A percentile compares a stretch with the other conserved stretches of the same genome.
These are phyloP conservation scores for Tylochromis polylepis DNA, from an alignment of 2,113 vertebrate genomes.

Conservation along the genomic window DNA sequence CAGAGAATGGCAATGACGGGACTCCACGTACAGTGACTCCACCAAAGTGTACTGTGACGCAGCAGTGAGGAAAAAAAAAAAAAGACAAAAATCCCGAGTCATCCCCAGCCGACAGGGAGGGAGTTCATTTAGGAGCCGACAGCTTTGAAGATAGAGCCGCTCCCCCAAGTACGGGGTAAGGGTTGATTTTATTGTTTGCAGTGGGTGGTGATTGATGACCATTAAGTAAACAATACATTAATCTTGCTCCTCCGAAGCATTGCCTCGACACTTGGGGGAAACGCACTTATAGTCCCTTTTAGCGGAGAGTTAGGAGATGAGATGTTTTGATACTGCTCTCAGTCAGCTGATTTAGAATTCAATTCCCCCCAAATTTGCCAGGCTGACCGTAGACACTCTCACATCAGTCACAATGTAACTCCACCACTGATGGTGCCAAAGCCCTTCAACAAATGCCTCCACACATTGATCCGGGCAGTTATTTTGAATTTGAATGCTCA, in stretches of 20 bases:
- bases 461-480: background rate
- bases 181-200: background rate
- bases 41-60: conserved; percentile 21
- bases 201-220: background rate
- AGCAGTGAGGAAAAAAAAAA: background rate
- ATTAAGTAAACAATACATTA: background rate
- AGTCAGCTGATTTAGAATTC: background rate
- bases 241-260: background rate
- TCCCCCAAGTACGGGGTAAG: background rate
- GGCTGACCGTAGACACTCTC: background rate
- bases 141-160: background rate
- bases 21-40: conserved; percentile 39
- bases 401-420: background rate
- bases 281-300: background rate
- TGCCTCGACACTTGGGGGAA: background rate
- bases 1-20: conserved; percentile 32
- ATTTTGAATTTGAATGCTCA: background rate
- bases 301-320: background rate
- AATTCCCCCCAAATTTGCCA: background rate
- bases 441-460: background rate
- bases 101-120: conserved; percentile 1
- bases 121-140: background rate
- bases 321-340: background rate
- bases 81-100: conserved; percentile 13
- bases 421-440: background rate